Evolutionary conservation across 2,888 invertebrate genomes (phyloP), one percentile per base, ranked within the genome.

Genomic region (Dolichomitus sp.): DNA sequence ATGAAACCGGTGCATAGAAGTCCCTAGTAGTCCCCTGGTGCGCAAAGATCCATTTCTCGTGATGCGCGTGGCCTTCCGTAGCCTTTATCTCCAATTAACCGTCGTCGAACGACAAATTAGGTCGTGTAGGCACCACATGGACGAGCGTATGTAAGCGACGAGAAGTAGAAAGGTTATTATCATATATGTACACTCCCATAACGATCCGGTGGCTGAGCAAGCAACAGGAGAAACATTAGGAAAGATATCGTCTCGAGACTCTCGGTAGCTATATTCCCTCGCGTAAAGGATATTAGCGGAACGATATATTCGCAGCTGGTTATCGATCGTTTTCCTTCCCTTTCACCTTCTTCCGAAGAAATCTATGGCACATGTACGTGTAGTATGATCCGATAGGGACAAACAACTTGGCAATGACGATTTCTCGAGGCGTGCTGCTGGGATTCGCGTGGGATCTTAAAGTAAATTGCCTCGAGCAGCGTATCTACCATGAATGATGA

Each of bases 71-170:
- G 48, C 66, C 66, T 78, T 68, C 57, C 72, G 68, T 61, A 65
- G 84, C 83, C 84, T 87, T 86, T 87, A 88, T 89, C 88, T 85
- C 88, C 89, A 89, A 89, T 89, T 88, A 89, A 89, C 89, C 87
- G 81, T 84, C 72, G 78, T 85, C 85, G 86, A 86, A 74, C 88
- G 89, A 90, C 90, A 89, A 90, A 90, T 90, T 90, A 90, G 89
- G 88, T 85, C 86, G 87, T 85, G 86, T 85, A 69, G 68, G 52
- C 52, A 75, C 54, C 73, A 40, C 12, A 11, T 40, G 40, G 77
- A 76, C 78, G 76, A 81, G 73, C 69, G 23, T 50, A 68, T 50
- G 50, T 70, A 70, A 61, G 65, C 57, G 70, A 75, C 70, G 75
- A 50, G 42, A 72, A 33, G 30, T 12, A n/a, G 33, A 57, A 59